Base-by-base conservation (phyloP, 2,113 vertebrate genomes). In the Thymallus thymallus region DNA sequence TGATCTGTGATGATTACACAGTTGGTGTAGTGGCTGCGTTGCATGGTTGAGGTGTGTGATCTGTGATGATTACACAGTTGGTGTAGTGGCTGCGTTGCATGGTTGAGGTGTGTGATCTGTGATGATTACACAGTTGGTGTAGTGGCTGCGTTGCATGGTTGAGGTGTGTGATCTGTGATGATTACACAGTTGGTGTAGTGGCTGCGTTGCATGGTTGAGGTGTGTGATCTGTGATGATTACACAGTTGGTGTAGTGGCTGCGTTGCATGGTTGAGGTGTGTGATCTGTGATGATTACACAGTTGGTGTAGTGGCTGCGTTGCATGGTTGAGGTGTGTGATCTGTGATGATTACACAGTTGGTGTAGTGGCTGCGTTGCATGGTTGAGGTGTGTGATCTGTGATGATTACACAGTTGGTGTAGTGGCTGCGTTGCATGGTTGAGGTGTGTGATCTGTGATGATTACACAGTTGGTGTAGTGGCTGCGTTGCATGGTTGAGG, bases 11-110 rank as follows among this genome's bases (percentile, higher is more conserved):
- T 46, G 35, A 71, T n/a, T n/a, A n/a, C n/a, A n/a, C n/a, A n/a
- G n/a, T n/a, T n/a, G n/a, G 24, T 69, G 68, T 30, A 51, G 68
- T 55, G 23, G 51, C 41, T 51, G 23, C 55, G 20, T 69, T 46
- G 51, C 22, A 60, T 22, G 18, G 10, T n/a, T 13, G 18, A 13
- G 16, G 51, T 30, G 60, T 73, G 22, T 2, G 9, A 32, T 9
- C 10, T 6, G 18, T 71, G 20, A 48, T 46, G 35, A 71, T n/a
- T n/a, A n/a, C n/a, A n/a, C n/a, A n/a, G n/a, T n/a, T n/a, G n/a
- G 24, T 69, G 68, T 30, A 51, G 68, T 55, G 23, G 51, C 41
- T 51, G 23, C 55, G 20, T 69, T 46, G 51, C 22, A 60, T 22
- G 18, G 10, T n/a, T 13, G 18, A 13, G 16, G 51, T 30, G 60